Conservation (phyloP, 2,113 vertebrate genomes). For the Paracanthobrama guichenoti region DNA sequence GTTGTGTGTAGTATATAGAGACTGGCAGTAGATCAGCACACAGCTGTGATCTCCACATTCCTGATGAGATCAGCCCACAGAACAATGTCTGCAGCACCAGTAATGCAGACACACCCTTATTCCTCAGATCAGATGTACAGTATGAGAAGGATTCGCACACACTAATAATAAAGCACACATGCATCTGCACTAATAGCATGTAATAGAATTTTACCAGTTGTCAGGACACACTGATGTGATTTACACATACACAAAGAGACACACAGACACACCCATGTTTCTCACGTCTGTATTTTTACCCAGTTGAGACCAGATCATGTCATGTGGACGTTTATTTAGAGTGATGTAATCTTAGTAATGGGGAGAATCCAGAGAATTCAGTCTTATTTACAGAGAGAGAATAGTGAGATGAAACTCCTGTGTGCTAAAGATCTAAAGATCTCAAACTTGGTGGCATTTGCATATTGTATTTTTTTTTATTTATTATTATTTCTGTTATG, state of each 20-base stretch:
- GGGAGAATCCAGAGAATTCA: conserved; percentile 65
- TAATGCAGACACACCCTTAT: conserved; percentile 40
- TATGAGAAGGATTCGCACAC: background rate
- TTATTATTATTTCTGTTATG: background rate
- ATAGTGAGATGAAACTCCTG: background rate
- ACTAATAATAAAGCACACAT: conserved; percentile 16
- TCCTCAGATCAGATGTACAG: background rate
- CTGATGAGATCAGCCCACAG: conserved; percentile 22
- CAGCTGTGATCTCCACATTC: conserved; percentile 48
- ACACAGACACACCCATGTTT: conserved; percentile 3
- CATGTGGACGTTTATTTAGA: conserved; percentile 66
- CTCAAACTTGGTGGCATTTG: background rate
- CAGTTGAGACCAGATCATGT: conserved; percentile 49
- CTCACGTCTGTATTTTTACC: conserved; percentile 48
- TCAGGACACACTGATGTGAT: background rate
- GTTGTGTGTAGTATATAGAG: conserved; percentile 63
- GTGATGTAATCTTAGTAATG: conserved; percentile 75
- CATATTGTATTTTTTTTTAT: background rate
- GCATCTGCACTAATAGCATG: background rate
- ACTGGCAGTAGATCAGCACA: conserved; percentile 13
- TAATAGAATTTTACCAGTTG: background rate
- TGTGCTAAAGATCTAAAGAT: background rate
- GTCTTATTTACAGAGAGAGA: background rate
- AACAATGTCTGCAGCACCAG: conserved; percentile 44
- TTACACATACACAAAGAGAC: background rate